These are phyloP conservation scores for Coleophora flavipennella DNA, from an alignment of 2,888 invertebrate genomes.

Conservation along the genomic window DNA sequence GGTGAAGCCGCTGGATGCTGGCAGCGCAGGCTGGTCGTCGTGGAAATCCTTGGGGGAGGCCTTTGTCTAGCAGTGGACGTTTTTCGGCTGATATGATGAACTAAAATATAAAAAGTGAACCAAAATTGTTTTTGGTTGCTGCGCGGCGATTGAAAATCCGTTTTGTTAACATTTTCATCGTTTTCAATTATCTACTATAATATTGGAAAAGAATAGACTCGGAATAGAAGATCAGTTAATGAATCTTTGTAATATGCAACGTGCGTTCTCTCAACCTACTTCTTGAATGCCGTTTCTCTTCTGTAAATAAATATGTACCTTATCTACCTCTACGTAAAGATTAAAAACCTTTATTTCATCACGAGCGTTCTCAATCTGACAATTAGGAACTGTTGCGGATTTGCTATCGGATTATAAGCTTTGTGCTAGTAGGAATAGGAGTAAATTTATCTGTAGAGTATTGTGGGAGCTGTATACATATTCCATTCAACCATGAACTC, in stretches of 20 bases:
- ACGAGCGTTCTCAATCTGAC: slow-evolving; percentile 57
- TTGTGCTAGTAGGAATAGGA: slow-evolving; percentile 33
- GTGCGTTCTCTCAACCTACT: slow-evolving; percentile 70
- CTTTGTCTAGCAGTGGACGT: too few relatives aligned
- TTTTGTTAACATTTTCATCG: too few relatives aligned
- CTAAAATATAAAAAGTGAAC: too few relatives aligned
- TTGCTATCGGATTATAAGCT: slow-evolving; percentile 40
- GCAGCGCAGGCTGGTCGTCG: too few relatives aligned
- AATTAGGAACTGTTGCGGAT: slow-evolving; percentile 52
- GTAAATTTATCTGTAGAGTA: slow-evolving; percentile 26
- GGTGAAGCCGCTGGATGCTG: too few relatives aligned
- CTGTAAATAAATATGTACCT: slow-evolving; percentile 44
- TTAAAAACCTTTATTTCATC: slow-evolving; percentile 41
- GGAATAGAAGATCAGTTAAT: too few relatives aligned
- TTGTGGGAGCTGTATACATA: slow-evolving; percentile 53
- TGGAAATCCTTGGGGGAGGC: too few relatives aligned
- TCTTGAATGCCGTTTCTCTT: slow-evolving; percentile 55
- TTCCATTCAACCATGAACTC: slow-evolving; percentile 70
- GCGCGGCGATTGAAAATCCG: too few relatives aligned
- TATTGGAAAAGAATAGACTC: too few relatives aligned
- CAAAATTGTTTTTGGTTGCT: too few relatives aligned
- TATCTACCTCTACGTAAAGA: slow-evolving; percentile 43
- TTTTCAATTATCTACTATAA: too few relatives aligned
- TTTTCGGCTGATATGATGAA: too few relatives aligned
- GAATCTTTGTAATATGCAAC: slow-evolving; percentile 64